Conservation (phyloP, 1,140 invertebrate genomes). For the Colletes latitarsis region DNA sequence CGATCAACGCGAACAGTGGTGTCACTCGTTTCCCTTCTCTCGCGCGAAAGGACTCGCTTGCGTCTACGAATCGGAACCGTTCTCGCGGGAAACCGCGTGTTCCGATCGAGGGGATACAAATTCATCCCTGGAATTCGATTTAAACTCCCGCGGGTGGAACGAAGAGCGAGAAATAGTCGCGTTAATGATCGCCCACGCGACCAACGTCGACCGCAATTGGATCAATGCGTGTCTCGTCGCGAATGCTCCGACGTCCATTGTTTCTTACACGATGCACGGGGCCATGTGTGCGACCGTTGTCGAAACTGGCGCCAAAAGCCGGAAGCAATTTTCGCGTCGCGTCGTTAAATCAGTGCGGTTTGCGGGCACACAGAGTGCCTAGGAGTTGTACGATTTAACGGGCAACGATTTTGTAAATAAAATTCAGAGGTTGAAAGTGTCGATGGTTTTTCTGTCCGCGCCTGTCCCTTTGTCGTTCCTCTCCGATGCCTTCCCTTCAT, state of each 20-base stretch:
- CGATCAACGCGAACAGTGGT: neutral
- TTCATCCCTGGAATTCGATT: neutral
- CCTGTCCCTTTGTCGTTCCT: too few relatives aligned
- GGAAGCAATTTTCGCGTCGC: neutral
- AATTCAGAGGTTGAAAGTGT: neutral
- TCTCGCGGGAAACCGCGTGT: neutral
- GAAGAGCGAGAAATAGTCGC: too few relatives aligned
- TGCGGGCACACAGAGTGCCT: neutral
- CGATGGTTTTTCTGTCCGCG: neutral
- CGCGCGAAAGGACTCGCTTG: constrained; percentile 1
- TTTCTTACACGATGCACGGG: neutral
- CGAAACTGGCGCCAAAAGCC: too few relatives aligned
- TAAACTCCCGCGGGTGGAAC: too few relatives aligned
- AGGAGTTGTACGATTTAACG: neutral
- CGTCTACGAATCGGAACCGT: neutral
- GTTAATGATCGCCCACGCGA: too few relatives aligned
- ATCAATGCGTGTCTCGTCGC: neutral
- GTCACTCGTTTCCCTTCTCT: neutral
- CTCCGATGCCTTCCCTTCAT: neutral
- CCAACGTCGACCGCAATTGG: neutral
- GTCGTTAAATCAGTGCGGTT: neutral
- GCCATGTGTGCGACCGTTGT: neutral
- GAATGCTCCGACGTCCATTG: neutral
- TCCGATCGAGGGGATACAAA: too few relatives aligned
- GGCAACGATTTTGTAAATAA: constrained; percentile 24